A percentile compares a stretch with the other conserved stretches of the same genome.
Evolutionary conservation across 2,888 invertebrate genomes (phyloP).

Genomic region (Spilosoma lubricipeda): DNA sequence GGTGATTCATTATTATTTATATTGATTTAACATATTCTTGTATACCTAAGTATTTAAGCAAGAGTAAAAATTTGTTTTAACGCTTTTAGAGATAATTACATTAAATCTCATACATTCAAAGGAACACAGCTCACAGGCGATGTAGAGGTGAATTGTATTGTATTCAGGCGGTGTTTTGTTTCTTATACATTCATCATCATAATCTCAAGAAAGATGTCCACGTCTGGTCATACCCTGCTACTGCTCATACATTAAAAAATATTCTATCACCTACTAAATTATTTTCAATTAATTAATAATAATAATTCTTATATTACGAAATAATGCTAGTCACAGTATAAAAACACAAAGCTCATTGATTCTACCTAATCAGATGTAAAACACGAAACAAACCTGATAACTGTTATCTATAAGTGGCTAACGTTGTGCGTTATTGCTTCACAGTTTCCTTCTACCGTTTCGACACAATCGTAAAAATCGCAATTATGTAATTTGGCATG

Average conservation of each 20-base stretch:
- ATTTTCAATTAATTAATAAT: background rate
- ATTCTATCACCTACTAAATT: background rate
- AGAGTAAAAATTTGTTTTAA: background rate
- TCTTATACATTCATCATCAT: background rate
- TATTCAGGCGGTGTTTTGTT: background rate
- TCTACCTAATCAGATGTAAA: slow-evolving; percentile 19
- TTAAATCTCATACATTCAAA: background rate
- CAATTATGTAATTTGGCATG: slow-evolving; percentile 34
- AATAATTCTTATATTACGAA: background rate
- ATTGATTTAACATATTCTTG: too few relatives aligned
- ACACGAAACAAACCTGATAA: slow-evolving; percentile 43
- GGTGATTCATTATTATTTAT: too few relatives aligned
- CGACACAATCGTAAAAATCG: slow-evolving; percentile 46
- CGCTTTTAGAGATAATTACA: background rate
- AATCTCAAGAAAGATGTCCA: too few relatives aligned
- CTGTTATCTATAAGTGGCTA: slow-evolving; percentile 56
- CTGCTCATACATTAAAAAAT: background rate
- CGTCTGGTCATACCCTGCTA: too few relatives aligned
- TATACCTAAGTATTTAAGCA: background rate
- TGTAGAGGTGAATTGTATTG: background rate
- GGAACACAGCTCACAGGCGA: background rate
- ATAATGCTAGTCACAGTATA: background rate
- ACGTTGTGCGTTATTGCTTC: slow-evolving; percentile 49
- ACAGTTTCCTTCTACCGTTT: slow-evolving; percentile 53
- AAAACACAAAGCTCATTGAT: slow-evolving; percentile 1